Evolutionary conservation across 2,113 vertebrate species (phyloP), one percentile per base, ranked within the genome.

Genomic region (Elgaria multicarinata): DNA sequence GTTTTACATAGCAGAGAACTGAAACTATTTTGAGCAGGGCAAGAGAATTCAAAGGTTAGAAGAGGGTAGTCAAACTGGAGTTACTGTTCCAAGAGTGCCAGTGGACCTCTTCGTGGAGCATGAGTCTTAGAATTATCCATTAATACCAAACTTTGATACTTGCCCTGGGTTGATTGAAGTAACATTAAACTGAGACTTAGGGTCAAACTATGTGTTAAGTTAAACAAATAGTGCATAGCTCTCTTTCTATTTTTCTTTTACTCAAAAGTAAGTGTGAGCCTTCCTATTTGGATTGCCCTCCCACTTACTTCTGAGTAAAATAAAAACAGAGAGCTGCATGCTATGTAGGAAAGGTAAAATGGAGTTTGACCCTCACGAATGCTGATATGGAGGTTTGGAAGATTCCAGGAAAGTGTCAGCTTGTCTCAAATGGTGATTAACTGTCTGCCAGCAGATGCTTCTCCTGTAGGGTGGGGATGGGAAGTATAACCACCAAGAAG

Each of bases 381-480:
- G 44, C 14, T 82, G n/a, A 62, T 4, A 62, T 46, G 6, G 8
- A 71, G 66, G 14, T 69, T 75, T 90, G 44, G 33, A 62, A 83
- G 77, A 3, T 80, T 87, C 67, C 26, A 18, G 50, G 77, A 39
- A 89, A 71, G 81, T 64, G 85, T 33, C 24, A 22, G 8, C 80
- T 93, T 90, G 82, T 77, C 42, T 89, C 83, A 85, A 89, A 6
- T 22, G 22, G 2, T 83, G 89, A 77, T 90, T 75, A 67, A 91
- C 69, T 16, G 53, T 22, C 6, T 78, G 14, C 28, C n/a, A 92
- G 46, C 12, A 92, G 58, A 87, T 87, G 50, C 36, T 86, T 92
- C 72, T 72, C 58, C 55, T 87, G 36, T 24, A 88, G n/a, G 67
- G 89, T 84, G 6, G 10, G 36, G n/a, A 33, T 44, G 31, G 8